These are phyloP conservation scores for Rhagium mordax DNA, from an alignment of 2,888 invertebrate species.

Conservation along the genomic window DNA sequence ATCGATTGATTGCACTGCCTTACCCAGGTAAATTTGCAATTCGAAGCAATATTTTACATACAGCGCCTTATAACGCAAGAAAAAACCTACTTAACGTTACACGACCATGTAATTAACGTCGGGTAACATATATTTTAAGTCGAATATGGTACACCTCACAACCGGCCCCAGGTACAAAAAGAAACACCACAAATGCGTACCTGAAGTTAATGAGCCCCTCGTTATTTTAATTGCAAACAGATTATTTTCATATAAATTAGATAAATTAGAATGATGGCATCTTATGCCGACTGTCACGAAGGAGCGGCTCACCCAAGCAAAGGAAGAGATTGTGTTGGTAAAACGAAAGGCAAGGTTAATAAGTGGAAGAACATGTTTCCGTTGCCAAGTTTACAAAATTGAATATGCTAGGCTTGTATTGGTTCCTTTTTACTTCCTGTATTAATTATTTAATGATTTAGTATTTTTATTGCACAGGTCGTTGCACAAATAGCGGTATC, in stretches of 20 bases:
- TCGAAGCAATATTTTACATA: constrained; percentile 11
- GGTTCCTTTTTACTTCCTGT: too few species aligned
- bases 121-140: constrained; percentile 10
- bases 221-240: constrained; percentile 18
- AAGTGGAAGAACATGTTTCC: neutral
- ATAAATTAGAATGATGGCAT: neutral
- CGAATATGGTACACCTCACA: neutral
- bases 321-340: neutral
- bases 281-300: neutral
- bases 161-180: neutral
- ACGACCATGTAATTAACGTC: neutral
- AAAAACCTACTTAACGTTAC: constrained; percentile 3
- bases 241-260: constrained; percentile 1
- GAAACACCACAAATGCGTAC: neutral
- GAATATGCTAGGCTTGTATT: too few species aligned
- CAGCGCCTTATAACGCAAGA: neutral
- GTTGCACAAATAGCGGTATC: too few species aligned
- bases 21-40: constrained; percentile 7
- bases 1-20: constrained; percentile 9
- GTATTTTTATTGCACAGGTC: too few species aligned
- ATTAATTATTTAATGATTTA: too few species aligned
- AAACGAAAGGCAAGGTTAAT: neutral
- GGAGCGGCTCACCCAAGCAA: neutral
- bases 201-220: constrained; percentile 8
- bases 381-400: too few species aligned